A percentile compares a stretch with the other conserved stretches of the same genome.
These are phyloP conservation scores for Pilophorus perplexus DNA, from an alignment of 2,888 invertebrate species.

Conservation along the genomic window DNA sequence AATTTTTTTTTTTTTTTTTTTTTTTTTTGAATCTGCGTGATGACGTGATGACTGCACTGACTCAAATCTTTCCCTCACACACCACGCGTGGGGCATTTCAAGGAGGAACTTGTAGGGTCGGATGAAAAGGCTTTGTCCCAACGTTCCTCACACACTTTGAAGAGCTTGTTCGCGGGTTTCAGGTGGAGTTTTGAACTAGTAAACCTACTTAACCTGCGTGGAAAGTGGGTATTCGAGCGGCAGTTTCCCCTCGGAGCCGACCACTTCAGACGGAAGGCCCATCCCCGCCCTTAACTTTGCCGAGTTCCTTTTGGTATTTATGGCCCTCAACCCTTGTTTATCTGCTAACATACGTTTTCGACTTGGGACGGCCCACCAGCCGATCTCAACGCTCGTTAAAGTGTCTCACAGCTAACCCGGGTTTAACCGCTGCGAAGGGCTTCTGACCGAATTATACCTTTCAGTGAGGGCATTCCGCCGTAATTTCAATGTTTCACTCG, in stretches of 20 bases:
- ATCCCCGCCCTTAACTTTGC: too few relatives aligned
- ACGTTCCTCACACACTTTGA: too few relatives aligned
- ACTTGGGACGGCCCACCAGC: constrained; percentile 1
- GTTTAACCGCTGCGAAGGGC: background rate
- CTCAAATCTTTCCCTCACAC: too few relatives aligned
- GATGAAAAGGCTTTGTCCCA: background rate
- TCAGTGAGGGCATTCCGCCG: too few relatives aligned
- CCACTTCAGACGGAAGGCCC: background rate
- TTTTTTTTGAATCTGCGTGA: too few relatives aligned
- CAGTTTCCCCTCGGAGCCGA: background rate
- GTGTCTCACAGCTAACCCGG: background rate
- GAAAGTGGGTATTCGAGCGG: background rate
- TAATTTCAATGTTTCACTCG: too few relatives aligned
- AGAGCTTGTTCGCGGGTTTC: too few relatives aligned
- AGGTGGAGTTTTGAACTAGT: background rate
- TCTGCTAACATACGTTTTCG: constrained; percentile 5
- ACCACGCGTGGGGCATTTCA: too few relatives aligned
- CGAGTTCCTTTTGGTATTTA: constrained; percentile 10
- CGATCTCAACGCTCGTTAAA: constrained; percentile 13
- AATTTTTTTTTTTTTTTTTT: too few relatives aligned
- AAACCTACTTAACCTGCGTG: background rate
- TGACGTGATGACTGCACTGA: too few relatives aligned
- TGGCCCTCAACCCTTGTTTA: constrained; percentile 3
- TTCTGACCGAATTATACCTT: too few relatives aligned
- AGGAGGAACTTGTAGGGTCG: background rate